phyloP scores from a whole-genome alignment of 2,797 vertebrate species.

The Gallirallus australis region DNA sequence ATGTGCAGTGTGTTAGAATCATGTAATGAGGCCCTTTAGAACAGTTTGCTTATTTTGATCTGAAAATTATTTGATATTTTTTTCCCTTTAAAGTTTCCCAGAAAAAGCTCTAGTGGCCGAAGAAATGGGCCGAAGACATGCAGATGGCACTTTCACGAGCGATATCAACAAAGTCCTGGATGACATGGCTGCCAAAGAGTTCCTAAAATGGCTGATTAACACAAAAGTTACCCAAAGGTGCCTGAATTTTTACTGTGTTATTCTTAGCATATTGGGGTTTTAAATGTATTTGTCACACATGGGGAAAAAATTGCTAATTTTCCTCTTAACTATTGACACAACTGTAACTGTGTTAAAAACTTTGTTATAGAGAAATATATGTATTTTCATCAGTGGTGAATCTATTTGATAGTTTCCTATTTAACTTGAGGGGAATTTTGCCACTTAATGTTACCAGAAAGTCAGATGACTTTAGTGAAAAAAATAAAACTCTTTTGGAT shows the following conservation, averaged over 20 bases:
- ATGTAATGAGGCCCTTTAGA: neutral
- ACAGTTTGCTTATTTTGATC: neutral
- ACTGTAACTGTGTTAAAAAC: neutral
- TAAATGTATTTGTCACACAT: neutral
- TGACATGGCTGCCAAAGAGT: slow-evolving; percentile 92
- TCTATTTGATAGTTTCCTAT: neutral
- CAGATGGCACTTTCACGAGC: slow-evolving; percentile 96
- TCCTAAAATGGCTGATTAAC: slow-evolving; percentile 95
- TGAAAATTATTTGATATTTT: slow-evolving; percentile 8
- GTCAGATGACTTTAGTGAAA: neutral
- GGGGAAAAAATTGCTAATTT: neutral
- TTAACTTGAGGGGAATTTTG: neutral
- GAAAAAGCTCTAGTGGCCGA: slow-evolving; percentile 74
- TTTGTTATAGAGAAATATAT: neutral
- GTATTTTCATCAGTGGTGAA: neutral
- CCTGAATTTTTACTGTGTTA: slow-evolving; percentile 24
- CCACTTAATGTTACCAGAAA: neutral
- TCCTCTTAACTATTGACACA: neutral
- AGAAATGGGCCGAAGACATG: slow-evolving; percentile 86
- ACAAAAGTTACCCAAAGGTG: slow-evolving; percentile 87
- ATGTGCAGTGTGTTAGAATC: neutral
- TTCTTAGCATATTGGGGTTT: neutral
- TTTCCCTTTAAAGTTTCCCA: slow-evolving; percentile 81
- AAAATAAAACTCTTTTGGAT: neutral
- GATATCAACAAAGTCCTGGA: slow-evolving; percentile 95